Base-by-base conservation (phyloP, 92 coral and sea anemone species). In the Parazoanthus darwini region DNA sequence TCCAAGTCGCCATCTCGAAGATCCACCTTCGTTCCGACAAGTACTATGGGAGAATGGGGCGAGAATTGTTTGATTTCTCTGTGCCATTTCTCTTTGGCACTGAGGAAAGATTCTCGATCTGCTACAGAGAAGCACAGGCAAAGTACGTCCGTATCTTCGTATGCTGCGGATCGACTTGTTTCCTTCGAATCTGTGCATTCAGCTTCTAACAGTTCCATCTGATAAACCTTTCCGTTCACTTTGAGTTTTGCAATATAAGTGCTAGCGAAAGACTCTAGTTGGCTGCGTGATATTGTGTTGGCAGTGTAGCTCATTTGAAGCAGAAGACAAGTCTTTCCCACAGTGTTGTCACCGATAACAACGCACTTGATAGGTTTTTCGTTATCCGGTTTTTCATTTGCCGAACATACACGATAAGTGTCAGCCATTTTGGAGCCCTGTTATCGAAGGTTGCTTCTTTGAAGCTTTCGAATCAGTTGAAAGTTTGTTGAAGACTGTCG, bases 221-320 rank as follows among this genome's bases (percentile, higher is more conserved):
- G 95, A 82, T 94, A 95, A 22, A 95, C 89, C 58, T 95, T 93
- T 10, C 96, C 98, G 86, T 93, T 90, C 76, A 95, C 92, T n/a
- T 94, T 90, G 35, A 95, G 92, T 86, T 93, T 95, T 79, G 96
- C 94, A 42, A 91, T 88, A 59, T 93, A 95, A 22, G 92, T 94
- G 91, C 93, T 92, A 4, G 93, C 86, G 71, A 92, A 83, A 22
- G 98, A 95, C 59, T 95, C 96, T 2, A 91, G 85, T 48, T 95
- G 96, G 78, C 92, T 95, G 15, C 94, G 90, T 18, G 96, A 90
- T 81, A 95, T 92, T 15, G 94, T 95, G 81, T 95, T 95, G 15
- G 96, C 92, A 80, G 92, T 95, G 86, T 95, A 95, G 85, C 98
- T 91, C 85, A 95, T 90, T 84, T 95, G 98, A 56, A 95, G 91